phyloP scores from a whole-genome alignment of 2,888 invertebrate species.

The Brassicogethes aeneus region DNA sequence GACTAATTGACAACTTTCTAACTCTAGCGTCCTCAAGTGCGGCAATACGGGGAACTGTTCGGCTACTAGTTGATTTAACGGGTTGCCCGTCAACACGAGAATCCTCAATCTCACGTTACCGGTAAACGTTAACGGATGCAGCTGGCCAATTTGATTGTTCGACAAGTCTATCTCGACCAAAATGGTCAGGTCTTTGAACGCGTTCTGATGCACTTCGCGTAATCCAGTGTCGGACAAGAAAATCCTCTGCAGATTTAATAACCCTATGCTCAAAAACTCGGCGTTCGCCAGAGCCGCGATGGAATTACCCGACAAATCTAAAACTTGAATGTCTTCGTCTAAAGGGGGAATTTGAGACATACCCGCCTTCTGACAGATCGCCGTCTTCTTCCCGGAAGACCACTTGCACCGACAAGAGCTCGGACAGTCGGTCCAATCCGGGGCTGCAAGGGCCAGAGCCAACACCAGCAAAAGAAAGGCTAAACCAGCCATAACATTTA shows the following conservation, averaged over 20 bases:
- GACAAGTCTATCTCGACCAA: slow-evolving; percentile 81
- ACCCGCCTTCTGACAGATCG: slow-evolving; percentile 73
- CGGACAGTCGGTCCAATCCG: slow-evolving; percentile 85
- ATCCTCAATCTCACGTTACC: slow-evolving; percentile 76
- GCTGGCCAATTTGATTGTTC: slow-evolving; percentile 64
- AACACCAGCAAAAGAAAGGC: slow-evolving; percentile 35
- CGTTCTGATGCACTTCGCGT: slow-evolving; percentile 67
- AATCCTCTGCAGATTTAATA: slow-evolving; percentile 77
- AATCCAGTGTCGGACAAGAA: slow-evolving; percentile 70
- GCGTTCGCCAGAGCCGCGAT: slow-evolving; percentile 67
- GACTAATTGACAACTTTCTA: slow-evolving; percentile 71
- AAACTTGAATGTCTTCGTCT: slow-evolving; percentile 72
- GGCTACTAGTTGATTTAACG: slow-evolving; percentile 59
- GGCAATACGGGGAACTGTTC: slow-evolving; percentile 77
- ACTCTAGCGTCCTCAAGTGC: slow-evolving; percentile 69
- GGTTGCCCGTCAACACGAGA: slow-evolving; percentile 74
- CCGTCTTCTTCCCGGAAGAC: slow-evolving; percentile 86
- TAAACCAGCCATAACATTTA: slow-evolving; percentile 36
- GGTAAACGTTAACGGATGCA: slow-evolving; percentile 72
- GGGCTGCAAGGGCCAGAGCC: slow-evolving; percentile 46
- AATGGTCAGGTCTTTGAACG: slow-evolving; percentile 79
- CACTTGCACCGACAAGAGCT: slow-evolving; percentile 84
- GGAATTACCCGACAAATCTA: slow-evolving; percentile 75
- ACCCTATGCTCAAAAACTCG: slow-evolving; percentile 68
- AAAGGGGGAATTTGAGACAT: slow-evolving; percentile 68